These are phyloP conservation scores for Mechanitis messenoides DNA, from an alignment of 2,888 invertebrate genomes.

Conservation along the genomic window DNA sequence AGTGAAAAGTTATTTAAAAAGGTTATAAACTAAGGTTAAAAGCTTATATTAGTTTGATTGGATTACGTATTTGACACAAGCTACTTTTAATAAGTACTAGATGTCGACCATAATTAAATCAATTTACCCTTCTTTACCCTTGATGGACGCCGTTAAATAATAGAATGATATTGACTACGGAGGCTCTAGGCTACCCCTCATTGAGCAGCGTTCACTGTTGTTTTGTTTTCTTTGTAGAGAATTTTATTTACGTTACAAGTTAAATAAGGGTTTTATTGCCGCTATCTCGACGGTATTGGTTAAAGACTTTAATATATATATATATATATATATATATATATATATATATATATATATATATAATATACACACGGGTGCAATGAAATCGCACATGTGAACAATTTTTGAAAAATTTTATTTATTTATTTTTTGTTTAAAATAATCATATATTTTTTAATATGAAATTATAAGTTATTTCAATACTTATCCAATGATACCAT, in stretches of 20 bases:
- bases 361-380: not conserved
- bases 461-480: too few relatives aligned
- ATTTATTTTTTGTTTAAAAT: too few relatives aligned
- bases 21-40: not conserved
- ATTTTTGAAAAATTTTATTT: too few relatives aligned
- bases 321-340: too few relatives aligned
- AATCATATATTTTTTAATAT: too few relatives aligned
- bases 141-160: conserved; percentile 45
- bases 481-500: too few relatives aligned
- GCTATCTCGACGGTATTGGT: not conserved
- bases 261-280: conserved; percentile 8
- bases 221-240: conserved; percentile 17
- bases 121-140: conserved; percentile 53
- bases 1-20: too few relatives aligned
- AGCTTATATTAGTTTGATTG: conserved; percentile 9
- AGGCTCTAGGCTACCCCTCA: conserved; percentile 31
- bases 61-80: conserved; percentile 26
- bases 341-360: too few relatives aligned
- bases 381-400: too few relatives aligned
- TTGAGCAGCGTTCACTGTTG: conserved; percentile 27
- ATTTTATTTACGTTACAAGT: conserved; percentile 20
- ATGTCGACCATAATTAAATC: conserved; percentile 36
- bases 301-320: not conserved
- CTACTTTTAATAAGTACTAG: conserved; percentile 30
- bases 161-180: conserved; percentile 35